These are phyloP conservation scores for Phymorhynchus buccinoides DNA, from an alignment of 1,140 invertebrate genomes.

Conservation along the genomic window DNA sequence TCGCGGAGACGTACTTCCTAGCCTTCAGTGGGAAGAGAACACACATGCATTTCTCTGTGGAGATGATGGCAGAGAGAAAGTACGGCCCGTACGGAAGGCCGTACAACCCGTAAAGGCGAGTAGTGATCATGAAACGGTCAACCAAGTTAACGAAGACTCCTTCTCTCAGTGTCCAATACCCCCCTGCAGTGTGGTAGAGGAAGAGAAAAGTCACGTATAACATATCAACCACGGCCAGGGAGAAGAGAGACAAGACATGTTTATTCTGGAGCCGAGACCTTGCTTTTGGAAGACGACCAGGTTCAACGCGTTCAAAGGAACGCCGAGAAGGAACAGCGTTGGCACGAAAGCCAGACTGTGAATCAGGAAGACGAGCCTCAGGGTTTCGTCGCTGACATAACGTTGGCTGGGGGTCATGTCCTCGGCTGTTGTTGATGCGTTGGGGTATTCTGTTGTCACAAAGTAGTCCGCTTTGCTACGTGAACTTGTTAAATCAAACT, in stretches of 20 bases:
- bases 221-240: background rate
- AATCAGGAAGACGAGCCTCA: background rate
- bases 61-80: too few relatives aligned
- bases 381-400: background rate
- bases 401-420: background rate
- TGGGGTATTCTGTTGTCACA: background rate
- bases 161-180: background rate
- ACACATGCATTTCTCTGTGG: too few relatives aligned
- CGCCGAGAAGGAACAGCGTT: background rate
- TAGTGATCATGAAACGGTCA: too few relatives aligned
- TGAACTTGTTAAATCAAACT: too few relatives aligned
- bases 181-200: background rate
- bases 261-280: background rate
- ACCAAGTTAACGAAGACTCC: background rate
- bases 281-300: background rate
- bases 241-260: slow-evolving; percentile 18
- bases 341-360: background rate
- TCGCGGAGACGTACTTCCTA: too few relatives aligned
- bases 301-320: background rate
- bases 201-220: background rate
- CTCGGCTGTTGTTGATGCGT: background rate
- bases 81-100: too few relatives aligned
- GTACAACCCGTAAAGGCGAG: too few relatives aligned
- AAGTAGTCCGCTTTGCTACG: background rate
- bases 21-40: too few relatives aligned